Evolutionary conservation across 2,888 invertebrate genomes (phyloP).

Genomic region (Mimas tiliae): DNA sequence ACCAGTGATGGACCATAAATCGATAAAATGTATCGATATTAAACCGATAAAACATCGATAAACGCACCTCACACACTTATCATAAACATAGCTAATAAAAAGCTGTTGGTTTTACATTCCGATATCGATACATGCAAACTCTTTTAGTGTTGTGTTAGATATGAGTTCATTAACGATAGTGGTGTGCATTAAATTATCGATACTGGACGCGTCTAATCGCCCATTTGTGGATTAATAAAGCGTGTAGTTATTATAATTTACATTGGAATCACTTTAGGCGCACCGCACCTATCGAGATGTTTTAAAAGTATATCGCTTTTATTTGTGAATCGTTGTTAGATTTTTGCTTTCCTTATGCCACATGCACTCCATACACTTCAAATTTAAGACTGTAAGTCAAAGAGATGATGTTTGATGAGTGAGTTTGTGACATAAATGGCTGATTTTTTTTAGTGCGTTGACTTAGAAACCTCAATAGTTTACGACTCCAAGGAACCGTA

Average conservation of each 20-base stretch:
- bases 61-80: conserved; percentile 11
- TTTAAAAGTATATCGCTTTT: neutral
- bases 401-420: too few relatives aligned
- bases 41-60: conserved; percentile 27
- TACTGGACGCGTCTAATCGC: conserved; percentile 43
- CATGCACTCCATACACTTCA: too few relatives aligned
- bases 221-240: conserved; percentile 44
- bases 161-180: conserved; percentile 28
- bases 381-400: too few relatives aligned
- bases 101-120: conserved; percentile 6
- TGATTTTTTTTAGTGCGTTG: too few relatives aligned
- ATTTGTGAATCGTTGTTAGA: neutral
- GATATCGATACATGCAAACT: conserved; percentile 22
- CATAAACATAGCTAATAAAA: conserved; percentile 17
- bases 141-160: conserved; percentile 26
- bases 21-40: conserved; percentile 24
- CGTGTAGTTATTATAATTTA: conserved; percentile 22
- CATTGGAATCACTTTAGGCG: neutral
- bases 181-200: conserved; percentile 37
- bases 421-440: too few relatives aligned
- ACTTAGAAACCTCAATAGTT: too few relatives aligned
- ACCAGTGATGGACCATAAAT: conserved; percentile 17
- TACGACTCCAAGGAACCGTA: too few relatives aligned
- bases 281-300: neutral
- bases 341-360: too few relatives aligned